Evolutionary conservation across 2,113 vertebrate species (phyloP).

Genomic region (Proterorhinus semilunaris): DNA sequence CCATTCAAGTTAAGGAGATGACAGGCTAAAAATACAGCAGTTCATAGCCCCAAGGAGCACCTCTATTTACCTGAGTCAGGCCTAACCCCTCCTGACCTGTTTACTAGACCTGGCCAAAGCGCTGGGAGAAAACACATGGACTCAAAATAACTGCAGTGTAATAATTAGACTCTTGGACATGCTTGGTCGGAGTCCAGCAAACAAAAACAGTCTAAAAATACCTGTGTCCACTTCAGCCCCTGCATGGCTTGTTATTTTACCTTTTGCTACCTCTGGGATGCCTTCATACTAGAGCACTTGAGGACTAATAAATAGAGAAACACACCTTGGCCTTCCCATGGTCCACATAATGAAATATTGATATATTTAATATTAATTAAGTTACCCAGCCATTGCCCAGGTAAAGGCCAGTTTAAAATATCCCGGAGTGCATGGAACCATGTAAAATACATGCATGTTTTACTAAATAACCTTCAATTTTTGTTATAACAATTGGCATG

Average conservation of each 20-base stretch:
- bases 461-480: too few relatives aligned
- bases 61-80: constrained; percentile 69
- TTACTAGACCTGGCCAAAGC: constrained; percentile 57
- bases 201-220: constrained; percentile 78
- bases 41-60: constrained; percentile 63
- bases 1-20: constrained; percentile 65
- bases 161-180: constrained; percentile 62
- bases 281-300: constrained; percentile 43
- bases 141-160: constrained; percentile 73
- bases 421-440: too few relatives aligned
- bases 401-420: too few relatives aligned
- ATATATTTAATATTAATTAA: neutral
- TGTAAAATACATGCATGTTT: too few relatives aligned
- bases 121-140: constrained; percentile 51
- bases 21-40: constrained; percentile 72
- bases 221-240: constrained; percentile 38
- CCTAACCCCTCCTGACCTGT: constrained; percentile 72
- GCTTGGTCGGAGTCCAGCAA: constrained; percentile 62
- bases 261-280: constrained; percentile 30
- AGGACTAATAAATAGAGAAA: neutral
- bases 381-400: too few relatives aligned
- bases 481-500: too few relatives aligned
- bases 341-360: neutral
- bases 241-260: constrained; percentile 59
- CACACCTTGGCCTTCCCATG: neutral